A percentile compares a stretch with the other conserved stretches of the same genome.
These are phyloP conservation scores for Cryptoblepharus egeriae DNA, from an alignment of 2,797 vertebrate genomes.

Conservation along the genomic window DNA sequence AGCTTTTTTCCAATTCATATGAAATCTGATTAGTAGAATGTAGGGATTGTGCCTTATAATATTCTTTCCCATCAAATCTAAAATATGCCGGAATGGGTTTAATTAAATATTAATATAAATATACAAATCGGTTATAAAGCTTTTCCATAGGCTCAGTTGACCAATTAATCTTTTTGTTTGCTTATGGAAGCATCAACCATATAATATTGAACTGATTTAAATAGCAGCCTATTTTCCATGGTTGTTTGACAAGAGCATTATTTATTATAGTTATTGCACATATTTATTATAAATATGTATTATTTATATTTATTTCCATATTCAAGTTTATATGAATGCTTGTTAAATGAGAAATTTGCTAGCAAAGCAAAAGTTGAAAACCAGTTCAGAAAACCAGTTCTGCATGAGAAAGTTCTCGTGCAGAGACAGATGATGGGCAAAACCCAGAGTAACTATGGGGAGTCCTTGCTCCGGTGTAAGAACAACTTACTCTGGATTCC, in stretches of 20 bases:
- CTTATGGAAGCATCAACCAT: slow-evolving; percentile 50
- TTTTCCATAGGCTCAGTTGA: slow-evolving; percentile 45
- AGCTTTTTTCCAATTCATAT: slow-evolving; percentile 24
- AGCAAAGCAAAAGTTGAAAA: not conserved
- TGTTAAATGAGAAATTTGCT: not conserved
- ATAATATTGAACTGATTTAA: slow-evolving; percentile 60
- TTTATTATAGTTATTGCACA: slow-evolving; percentile 8
- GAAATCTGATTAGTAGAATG: slow-evolving; percentile 42
- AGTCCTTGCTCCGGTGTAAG: no score
- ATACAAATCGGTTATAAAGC: slow-evolving; percentile 66
- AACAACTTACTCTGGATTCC: no score
- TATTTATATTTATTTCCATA: no score
- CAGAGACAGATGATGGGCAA: no score
- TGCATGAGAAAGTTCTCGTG: no score
- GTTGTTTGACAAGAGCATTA: slow-evolving; percentile 36
- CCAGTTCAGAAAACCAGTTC: not conserved
- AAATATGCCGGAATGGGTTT: slow-evolving; percentile 65
- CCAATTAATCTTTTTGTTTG: slow-evolving; percentile 65
- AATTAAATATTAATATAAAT: no score
- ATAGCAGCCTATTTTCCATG: slow-evolving; percentile 60
- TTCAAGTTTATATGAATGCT: not conserved
- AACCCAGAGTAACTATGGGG: no score
- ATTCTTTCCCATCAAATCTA: slow-evolving; percentile 50
- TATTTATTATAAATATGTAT: slow-evolving; percentile 32
- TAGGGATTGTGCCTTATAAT: slow-evolving; percentile 35